Percentiles rank a stretch among this genome's conserved stretches.
phyloP scores from a whole-genome alignment of 2,113 vertebrate species.

The Corapipo altera region DNA sequence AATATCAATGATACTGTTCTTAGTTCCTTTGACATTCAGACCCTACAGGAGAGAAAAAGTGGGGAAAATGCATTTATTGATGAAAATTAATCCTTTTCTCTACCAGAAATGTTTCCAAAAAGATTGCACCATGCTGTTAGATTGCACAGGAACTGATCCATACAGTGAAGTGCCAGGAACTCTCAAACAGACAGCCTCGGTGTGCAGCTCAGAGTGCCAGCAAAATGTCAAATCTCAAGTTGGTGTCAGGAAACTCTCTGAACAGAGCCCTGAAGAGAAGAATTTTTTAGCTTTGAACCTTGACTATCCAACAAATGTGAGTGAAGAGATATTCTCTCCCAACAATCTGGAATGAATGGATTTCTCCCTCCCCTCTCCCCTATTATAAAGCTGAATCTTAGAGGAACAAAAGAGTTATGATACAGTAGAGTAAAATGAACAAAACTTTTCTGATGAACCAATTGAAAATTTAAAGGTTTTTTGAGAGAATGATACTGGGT shows the following conservation, averaged over 20 bases:
- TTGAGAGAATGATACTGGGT: background rate
- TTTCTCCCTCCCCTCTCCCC: background rate
- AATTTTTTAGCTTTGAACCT: background rate
- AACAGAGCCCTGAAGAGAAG: background rate
- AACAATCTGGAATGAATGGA: background rate
- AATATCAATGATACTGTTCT: background rate
- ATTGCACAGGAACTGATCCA: slow-evolving; percentile 8
- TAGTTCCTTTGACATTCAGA: background rate
- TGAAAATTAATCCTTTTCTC: slow-evolving; percentile 8
- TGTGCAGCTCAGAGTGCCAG: background rate
- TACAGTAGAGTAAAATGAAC: background rate
- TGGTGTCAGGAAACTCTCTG: background rate
- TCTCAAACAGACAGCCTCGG: background rate
- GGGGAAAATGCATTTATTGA: background rate
- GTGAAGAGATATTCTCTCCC: background rate
- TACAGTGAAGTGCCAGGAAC: background rate
- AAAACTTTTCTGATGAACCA: background rate
- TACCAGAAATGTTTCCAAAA: slow-evolving; percentile 2
- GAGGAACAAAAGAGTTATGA: background rate
- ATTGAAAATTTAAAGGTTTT: background rate
- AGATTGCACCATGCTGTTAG: background rate
- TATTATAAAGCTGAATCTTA: background rate
- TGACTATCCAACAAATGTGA: background rate
- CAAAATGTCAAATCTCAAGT: slow-evolving; percentile 7
- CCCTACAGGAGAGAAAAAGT: background rate